A percentile compares a stretch with the other conserved stretches of the same genome.
These are phyloP conservation scores for Dendropsophus ebraccatus DNA, from an alignment of 2,113 vertebrate species.

Conservation along the genomic window DNA sequence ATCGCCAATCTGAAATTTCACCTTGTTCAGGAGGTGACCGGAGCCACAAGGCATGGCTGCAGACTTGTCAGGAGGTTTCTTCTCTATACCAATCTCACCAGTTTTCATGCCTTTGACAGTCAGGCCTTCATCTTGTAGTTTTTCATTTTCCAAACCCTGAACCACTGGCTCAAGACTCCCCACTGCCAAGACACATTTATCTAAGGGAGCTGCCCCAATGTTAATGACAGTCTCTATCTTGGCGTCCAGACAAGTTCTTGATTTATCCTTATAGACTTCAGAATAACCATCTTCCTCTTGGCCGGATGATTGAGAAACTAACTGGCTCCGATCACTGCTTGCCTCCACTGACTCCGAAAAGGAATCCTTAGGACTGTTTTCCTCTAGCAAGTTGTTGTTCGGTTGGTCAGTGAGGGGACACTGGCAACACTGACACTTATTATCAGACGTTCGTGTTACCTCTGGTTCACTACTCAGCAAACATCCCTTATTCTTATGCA, in stretches of 20 bases:
- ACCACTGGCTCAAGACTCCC: constrained; percentile 61
- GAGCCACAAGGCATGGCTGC: constrained; percentile 65
- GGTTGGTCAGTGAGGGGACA: constrained; percentile 72
- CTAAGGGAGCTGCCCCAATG: constrained; percentile 75
- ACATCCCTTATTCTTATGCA: constrained; percentile 90
- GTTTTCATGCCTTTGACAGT: constrained; percentile 64
- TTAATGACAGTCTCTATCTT: constrained; percentile 79
- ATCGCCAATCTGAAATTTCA: constrained; percentile 96
- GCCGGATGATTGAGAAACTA: constrained; percentile 53
- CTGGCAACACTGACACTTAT: constrained; percentile 83
- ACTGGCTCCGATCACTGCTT: constrained; percentile 66
- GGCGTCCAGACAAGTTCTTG: constrained; percentile 70
- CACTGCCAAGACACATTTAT: constrained; percentile 66
- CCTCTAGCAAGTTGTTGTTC: constrained; percentile 66
- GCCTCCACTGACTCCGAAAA: constrained; percentile 75
- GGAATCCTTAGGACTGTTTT: constrained; percentile 69
- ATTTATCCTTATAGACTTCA: constrained; percentile 70
- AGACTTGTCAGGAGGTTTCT: constrained; percentile 91
- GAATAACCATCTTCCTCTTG: constrained; percentile 69
- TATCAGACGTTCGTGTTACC: constrained; percentile 75
- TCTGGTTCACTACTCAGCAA: constrained; percentile 77
- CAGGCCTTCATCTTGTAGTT: constrained; percentile 64
- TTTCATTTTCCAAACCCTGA: constrained; percentile 63
- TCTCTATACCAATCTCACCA: constrained; percentile 76
- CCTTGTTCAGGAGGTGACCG: constrained; percentile 80